Base-by-base conservation (phyloP, 2,888 invertebrate species). In the Ectemnius continuus region DNA sequence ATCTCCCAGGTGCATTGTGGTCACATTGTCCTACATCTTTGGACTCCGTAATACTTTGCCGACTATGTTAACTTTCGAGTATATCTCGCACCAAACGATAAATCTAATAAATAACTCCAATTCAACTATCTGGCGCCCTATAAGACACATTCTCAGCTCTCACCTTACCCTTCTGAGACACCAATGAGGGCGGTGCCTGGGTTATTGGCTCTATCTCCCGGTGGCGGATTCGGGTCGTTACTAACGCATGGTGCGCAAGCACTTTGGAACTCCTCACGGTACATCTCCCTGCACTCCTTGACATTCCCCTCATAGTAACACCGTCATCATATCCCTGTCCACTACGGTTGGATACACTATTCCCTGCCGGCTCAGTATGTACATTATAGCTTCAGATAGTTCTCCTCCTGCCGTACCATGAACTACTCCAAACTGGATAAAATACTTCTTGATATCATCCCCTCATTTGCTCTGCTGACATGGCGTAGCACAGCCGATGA, bases 271-370 rank as follows among this genome's bases (percentile, higher is more conserved):
- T 73, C 64, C 65, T 61, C 62, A 23, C 57, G 67, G 59, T 65
- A 74, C 64, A 63, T 69, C 69, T 58, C 62, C 36, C 71, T 74
- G 76, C 56, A 76, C 61, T 59, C 61, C 70, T 13, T 70, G 61
- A 70, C 67, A 68, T 73, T 67, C 67, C 64, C 47, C 36, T 62
- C 67, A 76, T 73, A 70, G 73, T 76, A 16, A 61, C 59, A 66
- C 73, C 70, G 65, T 76, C 73, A 63, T 73, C 73, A 67, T 74
- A 76, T 74, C 67, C 48, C 66, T 73, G 70, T 67, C 71, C 73
- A 52, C 70, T 65, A 45, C 68, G 56, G 60, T 76, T 65, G 2
- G 48, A 67, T 73, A 67, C 61, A 61, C 59, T 52, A 67, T 52
- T 65, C 67, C 60, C 36, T 70, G 65, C 58, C 64, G 60, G 58